A percentile compares a stretch with the other conserved stretches of the same genome.
Evolutionary conservation across 1,140 invertebrate species (phyloP).

Genomic region (Diorhabda carinulata): DNA sequence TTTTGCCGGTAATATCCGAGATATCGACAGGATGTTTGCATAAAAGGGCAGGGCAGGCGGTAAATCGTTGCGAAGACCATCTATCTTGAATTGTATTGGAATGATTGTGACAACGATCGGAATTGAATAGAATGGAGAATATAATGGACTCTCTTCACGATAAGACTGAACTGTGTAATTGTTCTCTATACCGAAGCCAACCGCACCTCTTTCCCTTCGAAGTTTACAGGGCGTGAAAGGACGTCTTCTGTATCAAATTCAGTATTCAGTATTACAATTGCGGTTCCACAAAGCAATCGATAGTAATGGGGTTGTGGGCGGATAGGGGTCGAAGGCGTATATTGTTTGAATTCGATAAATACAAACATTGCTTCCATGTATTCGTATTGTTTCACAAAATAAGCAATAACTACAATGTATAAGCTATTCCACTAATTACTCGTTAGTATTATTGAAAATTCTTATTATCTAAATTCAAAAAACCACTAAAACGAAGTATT

Average conservation of each 20-base stretch:
- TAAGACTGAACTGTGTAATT: slow-evolving; percentile 36
- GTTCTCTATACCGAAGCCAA: slow-evolving; percentile 24
- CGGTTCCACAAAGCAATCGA: slow-evolving; percentile 4
- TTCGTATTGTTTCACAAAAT: too few relatives aligned
- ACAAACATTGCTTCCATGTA: too few relatives aligned
- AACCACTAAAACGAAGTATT: too few relatives aligned
- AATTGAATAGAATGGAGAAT: slow-evolving; percentile 31
- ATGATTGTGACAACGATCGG: slow-evolving; percentile 37
- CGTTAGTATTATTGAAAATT: too few relatives aligned
- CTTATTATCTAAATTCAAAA: too few relatives aligned
- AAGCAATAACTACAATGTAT: too few relatives aligned
- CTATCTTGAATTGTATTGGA: slow-evolving; percentile 38
- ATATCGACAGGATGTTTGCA: slow-evolving; percentile 36
- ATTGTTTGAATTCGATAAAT: not conserved
- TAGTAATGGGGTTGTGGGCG: not conserved
- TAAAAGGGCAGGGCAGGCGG: slow-evolving; percentile 29
- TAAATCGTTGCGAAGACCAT: slow-evolving; percentile 28
- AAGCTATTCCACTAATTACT: too few relatives aligned
- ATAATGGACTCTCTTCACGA: slow-evolving; percentile 30
- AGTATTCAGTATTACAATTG: slow-evolving; percentile 14
- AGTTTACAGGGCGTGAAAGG: slow-evolving; percentile 14
- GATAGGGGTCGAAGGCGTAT: not conserved
- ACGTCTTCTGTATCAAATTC: slow-evolving; percentile 13
- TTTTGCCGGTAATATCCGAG: slow-evolving; percentile 28
- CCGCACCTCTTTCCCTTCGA: slow-evolving; percentile 24